These are phyloP conservation scores for Casuarius casuarius DNA, from an alignment of 2,113 vertebrate species.

Conservation along the genomic window DNA sequence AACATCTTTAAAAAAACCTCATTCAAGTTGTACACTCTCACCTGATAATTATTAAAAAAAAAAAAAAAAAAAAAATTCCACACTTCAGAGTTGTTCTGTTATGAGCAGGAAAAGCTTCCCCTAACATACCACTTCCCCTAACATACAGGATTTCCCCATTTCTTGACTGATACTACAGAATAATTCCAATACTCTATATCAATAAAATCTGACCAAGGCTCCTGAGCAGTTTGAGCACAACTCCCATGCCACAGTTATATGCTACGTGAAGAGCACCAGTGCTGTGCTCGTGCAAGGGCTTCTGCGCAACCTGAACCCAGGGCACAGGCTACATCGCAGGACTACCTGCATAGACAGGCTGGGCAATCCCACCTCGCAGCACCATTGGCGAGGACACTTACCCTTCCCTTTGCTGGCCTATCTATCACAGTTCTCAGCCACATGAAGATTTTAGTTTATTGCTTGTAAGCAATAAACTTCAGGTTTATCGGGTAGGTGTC, in stretches of 20 bases:
- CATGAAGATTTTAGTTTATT: not conserved
- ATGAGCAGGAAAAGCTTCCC: not conserved
- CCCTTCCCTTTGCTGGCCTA: not conserved
- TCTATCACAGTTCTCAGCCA: not conserved
- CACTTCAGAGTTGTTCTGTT: not conserved
- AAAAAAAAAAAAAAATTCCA: no score
- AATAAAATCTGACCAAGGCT: not conserved
- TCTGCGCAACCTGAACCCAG: not conserved
- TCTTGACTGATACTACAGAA: not conserved
- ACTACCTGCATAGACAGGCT: not conserved
- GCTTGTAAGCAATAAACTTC: no score
- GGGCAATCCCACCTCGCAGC: not conserved
- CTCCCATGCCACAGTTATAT: not conserved
- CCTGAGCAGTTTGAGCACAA: not conserved
- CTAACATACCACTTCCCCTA: not conserved
- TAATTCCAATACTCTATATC: not conserved
- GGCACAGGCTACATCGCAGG: not conserved
- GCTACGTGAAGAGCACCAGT: not conserved
- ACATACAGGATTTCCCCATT: not conserved
- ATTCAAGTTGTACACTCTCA: not conserved
- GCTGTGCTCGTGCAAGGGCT: not conserved
- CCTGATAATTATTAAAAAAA: not conserved
- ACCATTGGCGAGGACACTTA: not conserved
- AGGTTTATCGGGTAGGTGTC: not conserved
- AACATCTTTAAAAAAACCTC: not conserved